Evolutionary conservation across 2,888 invertebrate species (phyloP).

Genomic region (Spisula subtruncata): DNA sequence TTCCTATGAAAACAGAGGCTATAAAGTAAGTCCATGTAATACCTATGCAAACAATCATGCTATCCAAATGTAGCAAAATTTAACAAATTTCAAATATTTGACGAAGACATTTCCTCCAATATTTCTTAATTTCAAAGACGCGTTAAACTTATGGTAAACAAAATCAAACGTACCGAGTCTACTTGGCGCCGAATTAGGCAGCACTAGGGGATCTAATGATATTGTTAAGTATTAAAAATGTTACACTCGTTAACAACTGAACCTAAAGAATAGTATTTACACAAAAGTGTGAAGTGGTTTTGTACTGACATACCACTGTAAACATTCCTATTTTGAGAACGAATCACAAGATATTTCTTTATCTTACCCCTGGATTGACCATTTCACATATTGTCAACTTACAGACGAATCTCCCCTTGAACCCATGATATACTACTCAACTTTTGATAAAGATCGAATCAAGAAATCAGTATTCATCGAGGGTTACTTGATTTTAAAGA

Average conservation of each 20-base stretch:
- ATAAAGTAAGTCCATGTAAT: conserved; percentile 26
- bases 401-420: background rate
- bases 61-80: conserved; percentile 27
- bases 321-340: background rate
- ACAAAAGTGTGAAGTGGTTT: conserved; percentile 42
- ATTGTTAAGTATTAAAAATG: conserved; percentile 36
- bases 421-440: background rate
- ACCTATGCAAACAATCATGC: conserved; percentile 28
- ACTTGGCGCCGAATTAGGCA: conserved; percentile 44
- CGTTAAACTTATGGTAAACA: conserved; percentile 50
- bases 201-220: conserved; percentile 25
- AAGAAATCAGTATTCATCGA: no score
- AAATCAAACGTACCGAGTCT: conserved; percentile 28
- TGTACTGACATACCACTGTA: conserved; percentile 6
- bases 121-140: conserved; percentile 38
- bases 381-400: background rate
- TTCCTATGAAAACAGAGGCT: conserved; percentile 35
- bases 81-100: conserved; percentile 44
- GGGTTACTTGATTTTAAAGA: no score
- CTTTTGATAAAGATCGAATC: no score
- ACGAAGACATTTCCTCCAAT: conserved; percentile 29
- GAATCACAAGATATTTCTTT: background rate
- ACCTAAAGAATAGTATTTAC: conserved; percentile 38
- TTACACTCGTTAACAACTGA: background rate
- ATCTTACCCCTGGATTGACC: background rate